Conservation (phyloP, 1,140 invertebrate species). For the Papilio aristodemus region DNA sequence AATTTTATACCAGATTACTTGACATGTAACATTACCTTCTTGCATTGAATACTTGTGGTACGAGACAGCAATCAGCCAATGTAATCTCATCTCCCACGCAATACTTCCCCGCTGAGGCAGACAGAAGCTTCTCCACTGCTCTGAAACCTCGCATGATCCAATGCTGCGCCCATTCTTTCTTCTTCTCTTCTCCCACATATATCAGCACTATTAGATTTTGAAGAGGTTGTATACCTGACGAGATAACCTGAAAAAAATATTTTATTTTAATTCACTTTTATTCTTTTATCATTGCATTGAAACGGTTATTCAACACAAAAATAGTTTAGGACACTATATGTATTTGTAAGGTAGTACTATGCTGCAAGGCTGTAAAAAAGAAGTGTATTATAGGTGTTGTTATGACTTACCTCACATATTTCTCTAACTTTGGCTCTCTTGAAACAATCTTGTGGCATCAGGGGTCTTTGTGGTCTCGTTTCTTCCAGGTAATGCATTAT, state of each 20-base stretch:
- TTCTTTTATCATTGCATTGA: too few relatives aligned
- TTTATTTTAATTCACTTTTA: slow-evolving; percentile 1
- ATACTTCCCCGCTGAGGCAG: slow-evolving; percentile 93
- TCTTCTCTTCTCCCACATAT: slow-evolving; percentile 91
- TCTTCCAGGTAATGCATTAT: slow-evolving; percentile 98
- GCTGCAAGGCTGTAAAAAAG: too few relatives aligned
- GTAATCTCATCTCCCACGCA: slow-evolving; percentile 96
- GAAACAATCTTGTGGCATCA: slow-evolving; percentile 93
- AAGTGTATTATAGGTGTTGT: too few relatives aligned
- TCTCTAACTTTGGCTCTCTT: slow-evolving; percentile 90
- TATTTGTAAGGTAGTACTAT: too few relatives aligned
- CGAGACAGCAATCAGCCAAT: slow-evolving; percentile 96
- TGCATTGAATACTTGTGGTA: slow-evolving; percentile 96
- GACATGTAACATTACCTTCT: slow-evolving; percentile 84
- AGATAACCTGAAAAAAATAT: slow-evolving; percentile 85
- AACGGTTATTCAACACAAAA: too few relatives aligned
- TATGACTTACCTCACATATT: slow-evolving; percentile 79
- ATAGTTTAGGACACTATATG: too few relatives aligned
- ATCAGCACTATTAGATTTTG: slow-evolving; percentile 95
- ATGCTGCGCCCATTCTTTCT: slow-evolving; percentile 95
- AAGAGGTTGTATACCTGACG: slow-evolving; percentile 96
- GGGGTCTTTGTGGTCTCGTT: slow-evolving; percentile 89
- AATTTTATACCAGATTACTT: too few relatives aligned
- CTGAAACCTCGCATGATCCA: slow-evolving; percentile 94
- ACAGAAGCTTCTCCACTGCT: slow-evolving; percentile 93